Evolutionary conservation across 1,140 invertebrate species (phyloP), one percentile per base, ranked within the genome.

Genomic region (Drosophila kurseongensis): DNA sequence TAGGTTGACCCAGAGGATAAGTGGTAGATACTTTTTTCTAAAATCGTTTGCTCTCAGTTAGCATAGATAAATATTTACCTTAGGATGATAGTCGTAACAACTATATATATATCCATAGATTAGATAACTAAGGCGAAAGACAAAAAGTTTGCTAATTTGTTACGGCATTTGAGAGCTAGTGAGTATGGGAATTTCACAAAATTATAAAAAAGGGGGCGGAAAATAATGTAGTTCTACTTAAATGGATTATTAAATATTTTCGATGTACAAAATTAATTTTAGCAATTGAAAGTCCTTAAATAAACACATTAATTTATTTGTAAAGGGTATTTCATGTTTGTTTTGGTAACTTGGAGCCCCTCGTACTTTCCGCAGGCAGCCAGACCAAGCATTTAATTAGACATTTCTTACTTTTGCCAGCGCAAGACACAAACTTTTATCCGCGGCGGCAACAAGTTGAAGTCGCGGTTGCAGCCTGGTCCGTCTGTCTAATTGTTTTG

Each of bases 401-500:
- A 77, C 78, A 77, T 62, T 86, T 83, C 80, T 85, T 69, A 81
- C 52, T 85, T 85, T 77, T 80, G 61, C 56, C 76, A 48, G 54
- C 69, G n/a, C 52, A 57, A 77, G 27, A 65, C 45, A n/a, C 51
- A 58, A 40, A 40, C 50, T 56, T 57, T 56, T 71, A 27, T 71
- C 36, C 51, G 36, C 38, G 56, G 68, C 56, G 40, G 38, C 82
- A 85, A 85, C 82, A 86, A 85, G 81, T 86, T 86, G 68, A 56
- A 81, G 58, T 27, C 29, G 48, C 61, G 13, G n/a, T n/a, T n/a
- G n/a, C n/a, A 50, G 61, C 65, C 67, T 27, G 23, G 41, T n/a
- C 44, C 38, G 50, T 23, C 69, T 63, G 75, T 77, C 81, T 85
- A 81, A 85, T 85, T 85, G 81, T 85, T 85, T 81, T 69, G 81